Base-by-base conservation (phyloP, 1,140 invertebrate genomes). In the Eriosoma lanigerum region DNA sequence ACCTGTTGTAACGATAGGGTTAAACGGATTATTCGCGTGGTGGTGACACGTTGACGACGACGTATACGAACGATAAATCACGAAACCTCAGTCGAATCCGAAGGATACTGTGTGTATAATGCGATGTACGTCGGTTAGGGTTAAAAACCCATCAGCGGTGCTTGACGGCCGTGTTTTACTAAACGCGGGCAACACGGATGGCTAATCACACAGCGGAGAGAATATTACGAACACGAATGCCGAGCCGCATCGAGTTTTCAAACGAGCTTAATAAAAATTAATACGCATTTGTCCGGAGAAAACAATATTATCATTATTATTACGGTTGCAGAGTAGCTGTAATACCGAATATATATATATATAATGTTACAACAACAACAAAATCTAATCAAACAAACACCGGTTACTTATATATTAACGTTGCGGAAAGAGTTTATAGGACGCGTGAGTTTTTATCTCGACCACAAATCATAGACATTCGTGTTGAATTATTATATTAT, bases 141-240 rank as follows among this genome's bases (percentile, higher is more conserved):
- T 72, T 72, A 72, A 72, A 72, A 72, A 72, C 68, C 68, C 48
- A 72, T 52, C 68, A 72, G 46, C 48, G 24, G 68, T 50, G 68
- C 68, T 72, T 72, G 68, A 72, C 68, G 68, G 68, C 19, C 44
- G 66, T 62, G 26, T 32, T 32, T 13, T 4, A 3, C n/a, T 72
- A 72, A 32, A 62, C 19, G 48, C 26, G 48, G 10, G 21, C 44
- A 44, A 32, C 46, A 72, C 68, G 68, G 68, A 50, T 72, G 68
- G 68, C 17, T 72, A 72, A 72, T 54, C 68, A 54, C 10, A 19
- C n/a, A n/a, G n/a, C n/a, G n/a, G 8, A 26, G 46, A 46, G 38
- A 70, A 46, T 44, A 26, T 0, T 2, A 68, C 19, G 5, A 19
- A 46, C 1, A 38, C 32, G 9, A 38, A 38, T 13, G 32, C 1